phyloP scores from a whole-genome alignment of 2,888 invertebrate genomes.

The Imbricaverruca yamaguchii region DNA sequence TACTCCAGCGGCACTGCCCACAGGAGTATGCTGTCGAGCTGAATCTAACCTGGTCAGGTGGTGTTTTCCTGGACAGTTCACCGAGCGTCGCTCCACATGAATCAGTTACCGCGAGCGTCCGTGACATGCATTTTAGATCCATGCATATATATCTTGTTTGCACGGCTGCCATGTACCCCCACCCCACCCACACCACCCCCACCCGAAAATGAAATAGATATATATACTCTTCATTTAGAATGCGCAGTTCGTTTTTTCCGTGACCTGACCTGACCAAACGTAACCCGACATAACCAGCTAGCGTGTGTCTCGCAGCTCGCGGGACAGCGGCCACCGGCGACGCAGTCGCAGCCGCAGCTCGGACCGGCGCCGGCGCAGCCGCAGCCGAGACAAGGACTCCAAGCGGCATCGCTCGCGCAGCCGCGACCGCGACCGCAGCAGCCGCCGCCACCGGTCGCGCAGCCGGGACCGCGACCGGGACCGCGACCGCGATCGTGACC shows the following conservation, averaged over 20 bases:
- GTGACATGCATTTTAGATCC: too few relatives aligned
- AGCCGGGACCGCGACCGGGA: conserved; percentile 31
- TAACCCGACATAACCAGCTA: neutral
- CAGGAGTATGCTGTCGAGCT: too few relatives aligned
- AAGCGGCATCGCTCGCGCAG: conserved; percentile 30
- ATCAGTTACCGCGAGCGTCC: too few relatives aligned
- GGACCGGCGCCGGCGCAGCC: conserved; percentile 40
- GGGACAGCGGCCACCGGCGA: conserved; percentile 33
- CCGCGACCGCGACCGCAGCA: conserved; percentile 35
- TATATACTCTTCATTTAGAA: neutral
- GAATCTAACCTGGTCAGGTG: too few relatives aligned
- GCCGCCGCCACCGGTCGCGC: conserved; percentile 35
- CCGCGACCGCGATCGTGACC: conserved; percentile 25
- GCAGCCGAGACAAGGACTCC: conserved; percentile 35
- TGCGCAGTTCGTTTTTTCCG: neutral
- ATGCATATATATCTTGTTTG: too few relatives aligned
- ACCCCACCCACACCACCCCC: too few relatives aligned
- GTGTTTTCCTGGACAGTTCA: too few relatives aligned
- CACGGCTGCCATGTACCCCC: too few relatives aligned
- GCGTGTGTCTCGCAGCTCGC: conserved; percentile 23
- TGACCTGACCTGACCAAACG: neutral
- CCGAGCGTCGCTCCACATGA: too few relatives aligned
- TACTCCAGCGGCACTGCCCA: too few relatives aligned
- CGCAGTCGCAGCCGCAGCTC: conserved; percentile 33
- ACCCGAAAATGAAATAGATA: too few relatives aligned